These are phyloP conservation scores for Symphodus melops DNA, from an alignment of 2,113 vertebrate genomes.

Conservation along the genomic window DNA sequence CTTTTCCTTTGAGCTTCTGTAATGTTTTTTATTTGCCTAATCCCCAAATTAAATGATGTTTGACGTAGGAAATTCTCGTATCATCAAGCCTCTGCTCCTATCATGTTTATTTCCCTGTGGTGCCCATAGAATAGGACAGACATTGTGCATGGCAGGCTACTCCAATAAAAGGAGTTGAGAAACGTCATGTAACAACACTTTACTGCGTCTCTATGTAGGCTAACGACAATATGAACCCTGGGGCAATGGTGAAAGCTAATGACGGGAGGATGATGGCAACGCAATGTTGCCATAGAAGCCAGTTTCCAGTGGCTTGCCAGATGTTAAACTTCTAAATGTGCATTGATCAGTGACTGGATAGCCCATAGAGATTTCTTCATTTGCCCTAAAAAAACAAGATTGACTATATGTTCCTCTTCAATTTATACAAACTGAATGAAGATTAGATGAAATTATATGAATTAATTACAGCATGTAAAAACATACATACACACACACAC, in stretches of 20 bases:
- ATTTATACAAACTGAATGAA: conserved; percentile 81
- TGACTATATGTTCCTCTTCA: conserved; percentile 29
- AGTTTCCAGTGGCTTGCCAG: conserved; percentile 98
- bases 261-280: conserved; percentile 97
- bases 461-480: conserved; percentile 95
- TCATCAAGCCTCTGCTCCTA: conserved; percentile 89
- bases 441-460: conserved; percentile 94
- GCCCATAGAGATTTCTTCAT: conserved; percentile 63
- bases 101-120: conserved; percentile 97
- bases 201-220: conserved; percentile 73
- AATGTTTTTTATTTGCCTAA: conserved; percentile 95
- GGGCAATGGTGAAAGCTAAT: conserved; percentile 90
- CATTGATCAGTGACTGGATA: conserved; percentile 96
- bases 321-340: conserved; percentile 95
- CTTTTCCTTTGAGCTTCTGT: conserved; percentile 85
- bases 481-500: conserved; percentile 68
- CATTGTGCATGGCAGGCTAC: conserved; percentile 91
- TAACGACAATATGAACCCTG: conserved; percentile 90
- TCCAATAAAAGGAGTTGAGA: conserved; percentile 90
- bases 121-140: conserved; percentile 96
- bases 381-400: conserved; percentile 47
- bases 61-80: conserved; percentile 88
- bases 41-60: conserved; percentile 95
- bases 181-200: conserved; percentile 92
- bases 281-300: conserved; percentile 84